A percentile compares a stretch with the other conserved stretches of the same genome.
Conservation (phyloP, 2,113 vertebrate species). For the Melanocharis versteri region DNA sequence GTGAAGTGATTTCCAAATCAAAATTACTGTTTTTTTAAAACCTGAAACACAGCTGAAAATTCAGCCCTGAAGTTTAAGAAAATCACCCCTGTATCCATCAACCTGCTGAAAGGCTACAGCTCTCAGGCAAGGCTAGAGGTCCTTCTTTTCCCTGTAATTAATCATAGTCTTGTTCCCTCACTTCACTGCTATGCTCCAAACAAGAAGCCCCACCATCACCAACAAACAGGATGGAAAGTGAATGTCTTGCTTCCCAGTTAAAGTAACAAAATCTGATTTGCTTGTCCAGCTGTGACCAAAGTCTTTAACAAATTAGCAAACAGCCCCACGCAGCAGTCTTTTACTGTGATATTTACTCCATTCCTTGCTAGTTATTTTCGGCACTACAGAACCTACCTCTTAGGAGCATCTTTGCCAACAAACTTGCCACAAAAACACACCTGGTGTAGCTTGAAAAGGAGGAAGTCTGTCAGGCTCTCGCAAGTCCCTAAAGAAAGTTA, state of each 20-base stretch:
- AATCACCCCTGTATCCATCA: background rate
- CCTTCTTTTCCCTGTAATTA: background rate
- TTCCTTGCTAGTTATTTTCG: background rate
- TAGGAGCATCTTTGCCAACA: background rate
- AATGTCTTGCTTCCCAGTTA: background rate
- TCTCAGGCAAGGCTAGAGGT: background rate
- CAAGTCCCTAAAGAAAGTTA: background rate
- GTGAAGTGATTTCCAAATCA: background rate
- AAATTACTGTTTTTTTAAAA: background rate
- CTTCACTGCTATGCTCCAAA: background rate
- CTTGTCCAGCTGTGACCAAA: background rate
- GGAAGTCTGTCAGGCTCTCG: background rate
- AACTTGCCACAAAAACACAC: background rate
- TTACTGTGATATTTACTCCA: background rate
- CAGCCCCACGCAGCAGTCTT: accelerated
- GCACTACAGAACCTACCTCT: background rate
- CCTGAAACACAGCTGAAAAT: background rate
- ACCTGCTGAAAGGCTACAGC: background rate
- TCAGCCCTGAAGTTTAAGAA: background rate
- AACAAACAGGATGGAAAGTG: background rate
- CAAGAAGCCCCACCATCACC: background rate
- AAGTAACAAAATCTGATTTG: background rate
- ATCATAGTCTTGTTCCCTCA: background rate
- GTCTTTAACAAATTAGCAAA: background rate
- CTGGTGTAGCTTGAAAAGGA: background rate